These are phyloP conservation scores for Catotricha subobsoleta DNA, from an alignment of 2,888 invertebrate genomes.

Conservation along the genomic window DNA sequence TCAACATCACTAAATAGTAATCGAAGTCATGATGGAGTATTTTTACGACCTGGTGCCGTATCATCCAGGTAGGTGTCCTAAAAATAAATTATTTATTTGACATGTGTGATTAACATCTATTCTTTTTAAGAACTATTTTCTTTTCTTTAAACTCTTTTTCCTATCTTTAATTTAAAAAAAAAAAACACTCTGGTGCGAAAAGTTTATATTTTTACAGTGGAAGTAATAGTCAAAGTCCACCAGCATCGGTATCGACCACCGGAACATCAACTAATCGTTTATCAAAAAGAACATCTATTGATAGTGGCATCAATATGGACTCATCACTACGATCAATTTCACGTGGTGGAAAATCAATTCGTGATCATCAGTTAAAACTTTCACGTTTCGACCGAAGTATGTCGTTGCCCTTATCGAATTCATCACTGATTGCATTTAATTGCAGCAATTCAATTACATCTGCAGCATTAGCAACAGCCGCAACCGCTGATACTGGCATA, in stretches of 20 bases:
- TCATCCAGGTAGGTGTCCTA: too few relatives aligned
- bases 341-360: slow-evolving; percentile 23
- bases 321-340: slow-evolving; percentile 13
- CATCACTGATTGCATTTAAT: too few relatives aligned
- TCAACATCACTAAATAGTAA: slow-evolving; percentile 14
- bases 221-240: slow-evolving; percentile 30
- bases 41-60: slow-evolving; percentile 50
- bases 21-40: slow-evolving; percentile 47
- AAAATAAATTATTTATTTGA: too few relatives aligned
- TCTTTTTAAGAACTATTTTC: too few relatives aligned
- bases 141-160: too few relatives aligned
- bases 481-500: slow-evolving; percentile 16
- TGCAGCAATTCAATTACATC: too few relatives aligned
- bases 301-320: slow-evolving; percentile 62
- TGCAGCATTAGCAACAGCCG: slow-evolving; percentile 17
- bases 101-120: too few relatives aligned
- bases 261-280: slow-evolving; percentile 21
- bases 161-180: too few relatives aligned
- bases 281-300: slow-evolving; percentile 56
- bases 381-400: slow-evolving; percentile 48
- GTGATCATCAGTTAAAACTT: slow-evolving; percentile 28
- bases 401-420: slow-evolving; percentile 42
- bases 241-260: slow-evolving; percentile 15
- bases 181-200: too few relatives aligned
- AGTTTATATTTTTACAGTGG: too few relatives aligned